A percentile compares a stretch with the other conserved stretches of the same genome.
Evolutionary conservation across 2,113 vertebrate genomes (phyloP).

Genomic region (Amphilophus citrinellus): DNA sequence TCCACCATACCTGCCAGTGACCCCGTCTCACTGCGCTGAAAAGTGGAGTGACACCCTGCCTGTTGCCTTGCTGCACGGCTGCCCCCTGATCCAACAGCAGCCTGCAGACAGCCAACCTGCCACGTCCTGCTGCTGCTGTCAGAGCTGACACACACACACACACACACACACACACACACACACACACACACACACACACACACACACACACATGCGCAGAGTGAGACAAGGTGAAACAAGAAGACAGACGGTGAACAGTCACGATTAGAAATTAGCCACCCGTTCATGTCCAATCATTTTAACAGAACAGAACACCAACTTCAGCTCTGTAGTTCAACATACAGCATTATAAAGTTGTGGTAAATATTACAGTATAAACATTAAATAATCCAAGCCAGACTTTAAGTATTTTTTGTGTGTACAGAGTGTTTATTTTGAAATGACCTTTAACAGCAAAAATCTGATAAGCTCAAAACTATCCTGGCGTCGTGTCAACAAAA

Average conservation of each 20-base stretch:
- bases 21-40: conserved; percentile 93
- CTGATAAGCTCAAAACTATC: no score
- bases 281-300: no score
- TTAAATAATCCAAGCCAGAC: not conserved
- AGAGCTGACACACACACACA: conserved; percentile 78
- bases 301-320: not conserved
- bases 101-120: conserved; percentile 91
- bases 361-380: not conserved
- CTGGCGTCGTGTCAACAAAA: no score
- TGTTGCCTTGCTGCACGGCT: conserved; percentile 88
- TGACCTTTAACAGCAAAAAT: not conserved
- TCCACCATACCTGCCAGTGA: conserved; percentile 89
- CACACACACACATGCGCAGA: not conserved
- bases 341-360: not conserved
- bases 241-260: not conserved
- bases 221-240: not conserved
- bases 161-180: not conserved
- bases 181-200: not conserved
- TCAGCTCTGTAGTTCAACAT: not conserved
- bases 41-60: conserved; percentile 88
- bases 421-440: not conserved
- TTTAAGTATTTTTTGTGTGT: no score
- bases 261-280: not conserved
- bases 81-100: conserved; percentile 93
- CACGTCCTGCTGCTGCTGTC: conserved; percentile 91